Base-by-base conservation (phyloP, 2,797 vertebrate species). In the Gorsachius magnificus region DNA sequence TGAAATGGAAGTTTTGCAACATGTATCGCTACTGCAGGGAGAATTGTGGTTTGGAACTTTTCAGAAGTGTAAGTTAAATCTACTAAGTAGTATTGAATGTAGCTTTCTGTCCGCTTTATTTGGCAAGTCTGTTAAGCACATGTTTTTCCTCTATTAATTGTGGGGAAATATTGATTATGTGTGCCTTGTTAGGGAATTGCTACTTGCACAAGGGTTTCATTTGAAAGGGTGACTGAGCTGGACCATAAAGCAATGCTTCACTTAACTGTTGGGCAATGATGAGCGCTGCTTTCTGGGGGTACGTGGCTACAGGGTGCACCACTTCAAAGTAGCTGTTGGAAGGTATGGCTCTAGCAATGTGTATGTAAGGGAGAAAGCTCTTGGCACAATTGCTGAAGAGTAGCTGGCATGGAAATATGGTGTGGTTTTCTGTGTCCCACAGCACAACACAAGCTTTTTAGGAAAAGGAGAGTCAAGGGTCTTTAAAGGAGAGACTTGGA, bases 241-340 rank as follows among this genome's bases (percentile, higher is more conserved):
- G n/a, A 16, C 6, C 29, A 48, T n/a, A 51, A 89, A 65, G 35
- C 54, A 65, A 16, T 58, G 22, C 4, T 56, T 83, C 19, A 7
- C 9, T 78, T 31, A 45, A 12, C 38, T 19, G 4, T 11, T 60
- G 48, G 45, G 16, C 19, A n/a, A 14, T 2, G 17, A 35, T 51
- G 33, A 56, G 22, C 24, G 82, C 35, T 46, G 13, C n/a, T 83
- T 78, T 75, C 60, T 46, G n/a, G 25, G 29, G 28, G 0, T 48
- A 6, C 7, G 3, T 5, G 26, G 28, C 21, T 83, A 48, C 19
- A 53, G 38, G 26, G 25, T 0, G 0, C 20, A 5, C 24, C 69
- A 21, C n/a, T 70, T 74, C 4, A 7, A 48, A 70, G 63, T 6
- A 65, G 13, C 4, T 6, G 3, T 48, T 87, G 56, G 60, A 65